Evolutionary conservation across 2,113 vertebrate species (phyloP).

Genomic region (Phalacrocorax brasilianus): DNA sequence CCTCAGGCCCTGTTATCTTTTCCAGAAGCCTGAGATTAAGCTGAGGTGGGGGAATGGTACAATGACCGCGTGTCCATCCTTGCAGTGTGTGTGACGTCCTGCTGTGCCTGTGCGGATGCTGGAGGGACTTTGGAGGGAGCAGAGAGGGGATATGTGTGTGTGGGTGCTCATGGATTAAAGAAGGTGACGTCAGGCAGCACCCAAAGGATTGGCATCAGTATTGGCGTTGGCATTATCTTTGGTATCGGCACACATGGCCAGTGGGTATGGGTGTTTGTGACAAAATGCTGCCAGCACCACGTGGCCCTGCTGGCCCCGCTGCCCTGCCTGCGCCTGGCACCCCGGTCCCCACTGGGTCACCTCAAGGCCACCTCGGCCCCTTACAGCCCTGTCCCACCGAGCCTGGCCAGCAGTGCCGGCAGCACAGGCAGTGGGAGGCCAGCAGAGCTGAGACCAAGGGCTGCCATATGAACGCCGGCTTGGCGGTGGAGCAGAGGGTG

Average conservation of each 20-base stretch:
- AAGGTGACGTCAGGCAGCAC: neutral
- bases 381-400: accelerated
- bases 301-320: neutral
- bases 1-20: neutral
- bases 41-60: neutral
- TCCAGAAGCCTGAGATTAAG: neutral
- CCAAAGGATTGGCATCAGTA: neutral
- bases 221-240: too few relatives aligned
- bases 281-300: neutral
- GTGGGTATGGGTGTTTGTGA: accelerated
- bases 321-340: neutral
- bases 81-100: accelerated
- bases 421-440: accelerated
- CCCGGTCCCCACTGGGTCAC: neutral
- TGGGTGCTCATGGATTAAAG: neutral
- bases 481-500: neutral
- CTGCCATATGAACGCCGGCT: neutral
- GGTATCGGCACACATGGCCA: neutral
- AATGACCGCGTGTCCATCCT: neutral
- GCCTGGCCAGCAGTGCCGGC: accelerated
- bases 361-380: neutral
- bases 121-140: neutral
- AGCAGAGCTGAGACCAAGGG: neutral
- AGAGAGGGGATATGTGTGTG: accelerated
- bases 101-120: accelerated